Conservation (phyloP, 2,797 vertebrate species). For the Euphonia xanthogaster region DNA sequence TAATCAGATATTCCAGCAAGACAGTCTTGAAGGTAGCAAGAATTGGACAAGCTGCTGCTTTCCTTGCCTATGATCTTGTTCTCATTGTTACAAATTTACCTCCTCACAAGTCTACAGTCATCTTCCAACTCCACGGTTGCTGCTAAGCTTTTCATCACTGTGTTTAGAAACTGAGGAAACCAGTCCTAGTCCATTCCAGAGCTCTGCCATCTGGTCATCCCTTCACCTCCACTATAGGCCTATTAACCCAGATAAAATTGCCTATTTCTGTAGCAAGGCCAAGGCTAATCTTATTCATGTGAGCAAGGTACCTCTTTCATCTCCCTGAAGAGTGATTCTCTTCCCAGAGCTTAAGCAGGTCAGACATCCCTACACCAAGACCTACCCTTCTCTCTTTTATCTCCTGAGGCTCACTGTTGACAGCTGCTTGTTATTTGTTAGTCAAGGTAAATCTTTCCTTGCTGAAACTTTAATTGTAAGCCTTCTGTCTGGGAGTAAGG, state of each 20-base stretch:
- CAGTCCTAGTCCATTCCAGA: neutral
- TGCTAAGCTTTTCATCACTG: neutral
- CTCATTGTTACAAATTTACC: neutral
- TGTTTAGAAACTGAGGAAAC: neutral
- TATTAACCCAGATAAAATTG: neutral
- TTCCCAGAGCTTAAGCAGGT: neutral
- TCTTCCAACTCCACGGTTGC: neutral
- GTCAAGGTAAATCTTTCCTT: neutral
- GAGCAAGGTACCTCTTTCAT: neutral
- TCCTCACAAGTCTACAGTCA: neutral
- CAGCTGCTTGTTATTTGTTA: neutral
- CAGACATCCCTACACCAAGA: neutral
- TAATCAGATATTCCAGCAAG: neutral
- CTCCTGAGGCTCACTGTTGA: neutral
- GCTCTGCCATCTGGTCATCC: neutral
- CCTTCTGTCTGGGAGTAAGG: neutral
- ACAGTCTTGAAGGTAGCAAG: neutral
- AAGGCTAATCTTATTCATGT: neutral
- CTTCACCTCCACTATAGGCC: neutral
- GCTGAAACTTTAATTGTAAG: neutral
- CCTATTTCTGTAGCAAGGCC: neutral
- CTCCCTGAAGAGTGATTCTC: neutral
- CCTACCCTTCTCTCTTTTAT: fast-evolving
- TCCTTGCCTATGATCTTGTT: neutral
- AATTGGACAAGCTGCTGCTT: neutral